phyloP scores from a whole-genome alignment of 2,797 vertebrate species.

The Pseudomugil gertrudae region DNA sequence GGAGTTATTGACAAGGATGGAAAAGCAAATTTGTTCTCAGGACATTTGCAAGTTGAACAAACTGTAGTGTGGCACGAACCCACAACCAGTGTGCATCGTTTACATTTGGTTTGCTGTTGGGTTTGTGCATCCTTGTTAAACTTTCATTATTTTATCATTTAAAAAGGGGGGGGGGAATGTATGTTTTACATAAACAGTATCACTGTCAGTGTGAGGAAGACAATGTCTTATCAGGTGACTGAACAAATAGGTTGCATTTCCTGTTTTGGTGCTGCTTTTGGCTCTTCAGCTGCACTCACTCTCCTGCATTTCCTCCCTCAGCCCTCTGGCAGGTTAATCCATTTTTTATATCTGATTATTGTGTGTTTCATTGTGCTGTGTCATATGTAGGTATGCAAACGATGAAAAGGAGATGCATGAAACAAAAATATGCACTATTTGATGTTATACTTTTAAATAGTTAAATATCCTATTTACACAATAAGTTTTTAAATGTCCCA shows the following conservation, averaged over 20 bases:
- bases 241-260: too few species aligned
- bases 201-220: not conserved
- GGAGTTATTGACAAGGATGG: not conserved
- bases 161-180: not conserved
- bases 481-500: not conserved
- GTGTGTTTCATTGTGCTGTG: not conserved
- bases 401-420: not conserved
- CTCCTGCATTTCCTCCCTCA: too few species aligned
- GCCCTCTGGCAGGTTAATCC: too few species aligned
- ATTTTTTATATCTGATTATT: not conserved
- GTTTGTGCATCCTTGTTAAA: too few species aligned
- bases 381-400: not conserved
- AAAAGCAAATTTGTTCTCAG: not conserved
- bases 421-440: not conserved
- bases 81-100: not conserved
- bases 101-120: not conserved
- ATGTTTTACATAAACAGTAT: not conserved
- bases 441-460: not conserved
- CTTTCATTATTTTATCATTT: not conserved
- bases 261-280: too few species aligned
- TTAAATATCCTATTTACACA: not conserved
- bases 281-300: too few species aligned
- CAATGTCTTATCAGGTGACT: too few species aligned
- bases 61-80: not conserved
- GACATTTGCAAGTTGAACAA: not conserved